Conservation (phyloP, 2,797 vertebrate genomes). For the Fistularia tabacaria region DNA sequence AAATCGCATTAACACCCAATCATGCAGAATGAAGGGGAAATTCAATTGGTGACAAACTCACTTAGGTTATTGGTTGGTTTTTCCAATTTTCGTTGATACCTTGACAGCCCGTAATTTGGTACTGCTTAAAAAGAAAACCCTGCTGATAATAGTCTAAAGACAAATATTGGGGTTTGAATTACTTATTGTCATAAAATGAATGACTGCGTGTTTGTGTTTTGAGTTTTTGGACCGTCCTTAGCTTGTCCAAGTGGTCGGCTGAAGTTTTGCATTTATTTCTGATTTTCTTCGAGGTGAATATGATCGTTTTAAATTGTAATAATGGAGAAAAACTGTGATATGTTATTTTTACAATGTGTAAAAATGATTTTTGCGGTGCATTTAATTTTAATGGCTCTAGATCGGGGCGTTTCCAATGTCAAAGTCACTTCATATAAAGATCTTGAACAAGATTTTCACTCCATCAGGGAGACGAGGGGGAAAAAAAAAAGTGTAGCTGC, state of each 20-base stretch:
- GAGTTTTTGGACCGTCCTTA: background rate
- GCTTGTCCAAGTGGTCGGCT: background rate
- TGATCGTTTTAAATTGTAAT: background rate
- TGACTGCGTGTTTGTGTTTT: background rate
- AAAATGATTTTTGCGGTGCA: conserved; percentile 5
- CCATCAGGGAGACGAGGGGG: background rate
- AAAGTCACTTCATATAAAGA: conserved; percentile 13
- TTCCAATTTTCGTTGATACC: conserved; percentile 28
- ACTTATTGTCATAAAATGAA: no score
- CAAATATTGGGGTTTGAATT: no score
- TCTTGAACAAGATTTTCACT: background rate
- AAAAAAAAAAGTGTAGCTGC: background rate
- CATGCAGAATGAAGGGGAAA: conserved; percentile 55
- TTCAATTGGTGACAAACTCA: conserved; percentile 51
- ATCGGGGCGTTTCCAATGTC: background rate
- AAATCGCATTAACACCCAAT: conserved; percentile 73
- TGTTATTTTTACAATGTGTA: background rate
- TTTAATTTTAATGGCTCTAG: background rate
- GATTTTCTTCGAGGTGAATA: conserved; percentile 1
- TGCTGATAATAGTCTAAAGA: no score
- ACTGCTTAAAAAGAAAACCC: no score
- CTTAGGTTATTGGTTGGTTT: conserved; percentile 30
- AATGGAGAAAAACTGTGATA: background rate
- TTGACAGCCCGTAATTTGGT: conserved; percentile 2
- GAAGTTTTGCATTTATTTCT: background rate